Evolutionary conservation across 2,888 invertebrate genomes (phyloP), one percentile per base, ranked within the genome.

Genomic region (Isotomurus palustris): DNA sequence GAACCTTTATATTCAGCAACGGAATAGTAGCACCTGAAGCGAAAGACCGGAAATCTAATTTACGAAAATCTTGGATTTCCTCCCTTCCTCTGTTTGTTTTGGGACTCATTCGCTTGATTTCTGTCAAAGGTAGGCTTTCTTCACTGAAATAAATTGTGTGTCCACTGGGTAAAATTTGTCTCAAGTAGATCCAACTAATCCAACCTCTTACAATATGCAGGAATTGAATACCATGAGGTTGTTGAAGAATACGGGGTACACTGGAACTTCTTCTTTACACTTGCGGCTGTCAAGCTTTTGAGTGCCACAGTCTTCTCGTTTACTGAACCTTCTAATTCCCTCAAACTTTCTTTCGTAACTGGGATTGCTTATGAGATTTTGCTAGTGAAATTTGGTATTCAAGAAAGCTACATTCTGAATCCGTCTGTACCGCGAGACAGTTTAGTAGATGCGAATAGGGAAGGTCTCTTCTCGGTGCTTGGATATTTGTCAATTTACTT

Each of bases 211-310:
- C 10, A 10, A 38, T 73, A 79, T 12, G 75, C 75, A 68, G 68
- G 82, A 40, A 76, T 86, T 1, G 83, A 87, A 67, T 97, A 99
- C 75, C 88, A 90, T 56, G 87, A 88, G 71, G 89, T 92, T 75
- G 83, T 88, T 0, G 83, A 87, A 0, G 99, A 99, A 75, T 99
- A 99, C 79, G 99, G 99, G 0, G 81, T 86, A 0, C 96, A 99
- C 75, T 94, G 96, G 91, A 99, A 99, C 76, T 99, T 99, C 75
- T 99, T 97, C 76, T 85, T 94, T 67, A 96, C 95, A 0, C 77
- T 99, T 56, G 92, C 90, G 2, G 76, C 85, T 38, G 85, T 91
- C 19, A 92, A 90, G 76, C 74, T 91, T 1, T 72, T 87, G 21
- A 84, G 86, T 36, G 83, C 83, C 1, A 64, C 84, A 8, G 71